phyloP scores from a whole-genome alignment of 2,797 vertebrate species.

The Gymnodraco acuticeps region DNA sequence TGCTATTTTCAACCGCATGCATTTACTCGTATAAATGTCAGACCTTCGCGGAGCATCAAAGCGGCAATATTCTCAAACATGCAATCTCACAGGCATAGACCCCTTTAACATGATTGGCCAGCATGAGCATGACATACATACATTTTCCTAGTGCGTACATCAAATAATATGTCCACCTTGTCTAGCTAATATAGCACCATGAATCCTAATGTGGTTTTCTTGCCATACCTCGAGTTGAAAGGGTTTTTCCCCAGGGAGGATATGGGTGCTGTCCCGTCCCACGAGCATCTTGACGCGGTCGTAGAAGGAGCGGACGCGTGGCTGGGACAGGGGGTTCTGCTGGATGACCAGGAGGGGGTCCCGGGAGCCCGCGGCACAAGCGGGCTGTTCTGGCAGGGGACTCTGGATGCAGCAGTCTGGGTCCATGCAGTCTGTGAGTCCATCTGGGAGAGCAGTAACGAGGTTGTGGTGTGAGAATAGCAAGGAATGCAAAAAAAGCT shows the following conservation, averaged over 20 bases:
- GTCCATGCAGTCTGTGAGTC: slow-evolving; percentile 97
- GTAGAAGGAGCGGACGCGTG: slow-evolving; percentile 92
- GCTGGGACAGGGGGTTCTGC: slow-evolving; percentile 87
- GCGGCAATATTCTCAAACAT: neutral
- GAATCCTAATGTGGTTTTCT: neutral
- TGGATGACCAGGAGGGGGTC: slow-evolving; percentile 97
- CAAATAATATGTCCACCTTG: neutral
- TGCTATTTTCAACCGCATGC: slow-evolving; percentile 14
- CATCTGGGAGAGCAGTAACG: slow-evolving; percentile 84
- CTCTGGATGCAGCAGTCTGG: slow-evolving; percentile 98
- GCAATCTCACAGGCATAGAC: slow-evolving; percentile 2
- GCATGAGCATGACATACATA: neutral
- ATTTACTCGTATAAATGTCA: slow-evolving; percentile 42
- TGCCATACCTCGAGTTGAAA: slow-evolving; percentile 94
- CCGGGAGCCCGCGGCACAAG: slow-evolving; percentile 96
- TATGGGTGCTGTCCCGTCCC: slow-evolving; percentile 95
- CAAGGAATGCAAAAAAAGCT: slow-evolving; percentile 2
- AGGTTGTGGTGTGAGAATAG: slow-evolving; percentile 1
- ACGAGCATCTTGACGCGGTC: slow-evolving; percentile 96
- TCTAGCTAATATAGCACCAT: neutral
- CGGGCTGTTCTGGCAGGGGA: slow-evolving; percentile 92
- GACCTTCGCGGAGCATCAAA: slow-evolving; percentile 29
- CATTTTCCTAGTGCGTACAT: neutral
- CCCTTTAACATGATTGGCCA: neutral
- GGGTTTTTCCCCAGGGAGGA: slow-evolving; percentile 96